Evolutionary conservation across 2,797 vertebrate genomes (phyloP).

Genomic region (Fistularia tabacaria): DNA sequence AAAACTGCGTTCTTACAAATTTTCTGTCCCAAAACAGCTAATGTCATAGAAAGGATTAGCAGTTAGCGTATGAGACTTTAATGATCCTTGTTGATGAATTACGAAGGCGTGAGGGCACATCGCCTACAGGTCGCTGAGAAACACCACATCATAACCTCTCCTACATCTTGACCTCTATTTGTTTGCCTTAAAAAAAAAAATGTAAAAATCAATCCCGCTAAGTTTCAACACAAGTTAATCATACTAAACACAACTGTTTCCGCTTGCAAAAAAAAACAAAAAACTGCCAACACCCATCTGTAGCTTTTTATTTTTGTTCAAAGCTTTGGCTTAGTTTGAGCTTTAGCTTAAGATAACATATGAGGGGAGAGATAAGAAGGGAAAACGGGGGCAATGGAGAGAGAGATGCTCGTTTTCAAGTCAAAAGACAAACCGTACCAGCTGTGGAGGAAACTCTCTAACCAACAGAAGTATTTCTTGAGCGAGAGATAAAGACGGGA

Average conservation of each 20-base stretch:
- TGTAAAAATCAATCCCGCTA: too few species aligned
- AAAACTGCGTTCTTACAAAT: too few species aligned
- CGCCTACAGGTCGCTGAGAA: slow-evolving; percentile 38
- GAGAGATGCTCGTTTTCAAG: background rate
- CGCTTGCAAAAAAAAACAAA: too few species aligned
- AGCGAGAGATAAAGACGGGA: slow-evolving; percentile 2
- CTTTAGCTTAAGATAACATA: slow-evolving; percentile 1
- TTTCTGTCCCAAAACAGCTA: too few species aligned
- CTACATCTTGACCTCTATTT: background rate
- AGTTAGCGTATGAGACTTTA: too few species aligned
- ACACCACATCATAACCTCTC: slow-evolving; percentile 1
- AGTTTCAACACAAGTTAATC: too few species aligned
- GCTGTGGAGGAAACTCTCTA: slow-evolving; percentile 1
- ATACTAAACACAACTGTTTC: too few species aligned
- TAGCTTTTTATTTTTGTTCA: background rate
- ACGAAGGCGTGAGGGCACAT: slow-evolving; percentile 21
- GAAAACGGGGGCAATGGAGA: background rate
- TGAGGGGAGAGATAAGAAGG: background rate
- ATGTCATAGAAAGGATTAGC: too few species aligned
- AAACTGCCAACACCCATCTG: too few species aligned
- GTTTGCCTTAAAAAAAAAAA: background rate
- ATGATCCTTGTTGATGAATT: slow-evolving; percentile 49
- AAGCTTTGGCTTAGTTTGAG: slow-evolving; percentile 1
- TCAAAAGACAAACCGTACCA: background rate
- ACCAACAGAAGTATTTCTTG: slow-evolving; percentile 13